Percentiles rank a stretch among this genome's conserved stretches.
These are phyloP conservation scores for Monarcha castaneiventris DNA, from an alignment of 2,113 vertebrate genomes.

Conservation along the genomic window DNA sequence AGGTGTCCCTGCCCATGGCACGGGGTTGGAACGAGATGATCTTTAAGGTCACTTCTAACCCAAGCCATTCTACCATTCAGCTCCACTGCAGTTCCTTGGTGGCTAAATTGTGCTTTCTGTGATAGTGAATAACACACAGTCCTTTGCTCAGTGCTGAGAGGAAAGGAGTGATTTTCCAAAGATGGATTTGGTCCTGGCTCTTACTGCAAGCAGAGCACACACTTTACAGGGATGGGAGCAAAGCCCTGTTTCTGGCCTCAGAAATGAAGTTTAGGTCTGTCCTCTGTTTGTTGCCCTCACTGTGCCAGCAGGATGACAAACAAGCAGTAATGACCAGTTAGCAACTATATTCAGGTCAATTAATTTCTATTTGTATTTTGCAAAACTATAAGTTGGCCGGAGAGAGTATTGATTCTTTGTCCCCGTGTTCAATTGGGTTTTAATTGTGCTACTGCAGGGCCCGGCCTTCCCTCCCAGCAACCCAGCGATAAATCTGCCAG, in stretches of 20 bases:
- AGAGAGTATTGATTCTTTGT: slow-evolving; percentile 74
- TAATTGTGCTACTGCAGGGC: slow-evolving; percentile 69
- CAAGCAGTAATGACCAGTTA: slow-evolving; percentile 54
- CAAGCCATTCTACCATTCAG: background rate
- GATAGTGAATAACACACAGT: background rate
- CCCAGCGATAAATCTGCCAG: slow-evolving; percentile 69
- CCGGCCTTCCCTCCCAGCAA: slow-evolving; percentile 63
- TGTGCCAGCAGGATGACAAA: background rate
- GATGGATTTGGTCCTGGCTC: background rate
- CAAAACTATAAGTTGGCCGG: slow-evolving; percentile 66
- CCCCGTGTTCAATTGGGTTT: slow-evolving; percentile 72
- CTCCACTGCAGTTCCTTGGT: background rate
- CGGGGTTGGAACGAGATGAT: rapidly evolving
- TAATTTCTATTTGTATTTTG: slow-evolving; percentile 78
- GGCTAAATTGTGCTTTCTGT: background rate
- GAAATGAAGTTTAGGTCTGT: background rate
- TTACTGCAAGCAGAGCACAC: background rate
- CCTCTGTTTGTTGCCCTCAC: background rate
- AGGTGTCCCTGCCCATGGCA: background rate
- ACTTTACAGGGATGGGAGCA: background rate
- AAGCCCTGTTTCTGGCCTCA: background rate
- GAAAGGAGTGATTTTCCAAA: background rate
- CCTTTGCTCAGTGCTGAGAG: background rate
- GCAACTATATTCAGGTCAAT: slow-evolving; percentile 65
- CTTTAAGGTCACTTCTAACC: background rate